Percentiles rank a stretch among this genome's conserved stretches.
phyloP scores from a whole-genome alignment of 2,113 vertebrate species.

The Spilogale gracilis region DNA sequence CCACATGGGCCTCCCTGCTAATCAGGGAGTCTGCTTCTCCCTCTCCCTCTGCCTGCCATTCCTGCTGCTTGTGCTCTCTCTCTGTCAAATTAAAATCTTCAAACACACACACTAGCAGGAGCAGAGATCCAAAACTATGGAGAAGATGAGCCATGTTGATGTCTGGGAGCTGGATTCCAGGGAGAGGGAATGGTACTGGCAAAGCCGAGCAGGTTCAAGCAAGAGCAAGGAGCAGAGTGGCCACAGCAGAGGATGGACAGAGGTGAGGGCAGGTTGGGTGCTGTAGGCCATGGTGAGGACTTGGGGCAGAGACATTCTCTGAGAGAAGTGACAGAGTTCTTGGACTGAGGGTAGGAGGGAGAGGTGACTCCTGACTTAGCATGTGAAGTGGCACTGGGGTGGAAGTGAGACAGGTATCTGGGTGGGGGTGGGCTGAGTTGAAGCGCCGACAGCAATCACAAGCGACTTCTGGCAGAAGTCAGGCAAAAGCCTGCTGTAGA shows the following conservation, averaged over 20 bases:
- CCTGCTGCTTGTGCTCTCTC: too few species aligned
- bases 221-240: not conserved
- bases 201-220: not conserved
- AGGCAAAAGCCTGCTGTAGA: not conserved
- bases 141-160: not conserved
- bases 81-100: too few species aligned
- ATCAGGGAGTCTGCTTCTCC: too few species aligned
- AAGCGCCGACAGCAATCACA: not conserved
- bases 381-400: too few species aligned
- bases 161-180: not conserved
- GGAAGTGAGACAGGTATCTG: not conserved
- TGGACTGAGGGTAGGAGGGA: too few species aligned
- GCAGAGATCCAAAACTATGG: fast-evolving
- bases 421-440: not conserved
- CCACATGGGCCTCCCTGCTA: too few species aligned
- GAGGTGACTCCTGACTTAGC: not conserved
- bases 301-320: not conserved
- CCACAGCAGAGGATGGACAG: not conserved
- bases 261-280: not conserved
- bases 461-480: not conserved
- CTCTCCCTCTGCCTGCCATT: too few species aligned
- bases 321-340: not conserved
- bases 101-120: not conserved
- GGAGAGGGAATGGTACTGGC: not conserved
- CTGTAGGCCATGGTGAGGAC: too few species aligned